Evolutionary conservation across 2,113 vertebrate genomes (phyloP), one percentile per base, ranked within the genome.

Genomic region (Gobio gobio): DNA sequence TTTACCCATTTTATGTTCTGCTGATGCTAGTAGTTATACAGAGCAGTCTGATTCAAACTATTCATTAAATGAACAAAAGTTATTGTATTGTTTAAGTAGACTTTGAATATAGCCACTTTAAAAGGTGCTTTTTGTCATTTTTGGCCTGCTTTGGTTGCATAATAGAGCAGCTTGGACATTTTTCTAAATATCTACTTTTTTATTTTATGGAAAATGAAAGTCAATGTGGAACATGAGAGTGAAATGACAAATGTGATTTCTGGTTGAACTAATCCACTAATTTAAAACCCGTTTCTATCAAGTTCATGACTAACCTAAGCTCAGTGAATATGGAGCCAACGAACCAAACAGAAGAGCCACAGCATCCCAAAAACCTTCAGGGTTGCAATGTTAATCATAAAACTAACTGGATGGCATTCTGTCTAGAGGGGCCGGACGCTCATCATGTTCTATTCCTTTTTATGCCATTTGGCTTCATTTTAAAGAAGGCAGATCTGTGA

Each of bases 391-490:
- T 78, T 78, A 79, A 84, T 83, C 75, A 73, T 47, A 59, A 78
- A 87, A 20, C 24, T 1, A 54, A 26, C 24, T 26, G 54, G 74
- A 83, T 78, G 18, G 43, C 45, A 63, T 78, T 73, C 76, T 83
- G 81, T 56, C 81, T 59, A 26, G 49, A 72, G 61, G 22, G 24
- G 13, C 29, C 7, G 58, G 63, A 66, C 43, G 29, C 78, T 81
- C 85, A 66, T 64, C 68, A 56, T 43, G 68, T 64, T 45, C 78
- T 61, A 51, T 76, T 75, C 47, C 68, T 79, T 49, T 80, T 84
- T 13, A 84, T 90, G 87, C 86, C 86, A 72, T 85, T 90, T 93
- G 88, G 89, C 91, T 89, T 90, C 90, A 77, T 45, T 89, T 86
- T 29, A 70, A 92, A 77, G 40, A 68, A 58, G 59, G 3, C 10